These are phyloP conservation scores for Drosophila nigritarsus DNA, from an alignment of 2,888 invertebrate genomes.

Conservation along the genomic window DNA sequence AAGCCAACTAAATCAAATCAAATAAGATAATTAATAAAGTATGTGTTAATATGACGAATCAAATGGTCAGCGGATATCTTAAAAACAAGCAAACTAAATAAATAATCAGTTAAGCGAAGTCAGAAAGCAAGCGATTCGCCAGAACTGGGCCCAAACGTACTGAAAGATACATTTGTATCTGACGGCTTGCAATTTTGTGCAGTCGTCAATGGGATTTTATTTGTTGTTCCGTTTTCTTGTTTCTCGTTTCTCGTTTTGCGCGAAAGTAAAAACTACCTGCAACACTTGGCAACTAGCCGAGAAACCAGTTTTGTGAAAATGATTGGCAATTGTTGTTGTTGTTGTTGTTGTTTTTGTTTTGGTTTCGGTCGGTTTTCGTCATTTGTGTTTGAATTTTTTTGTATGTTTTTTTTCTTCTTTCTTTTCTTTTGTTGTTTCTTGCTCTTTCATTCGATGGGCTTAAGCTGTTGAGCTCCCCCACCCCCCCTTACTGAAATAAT, in stretches of 20 bases:
- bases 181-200: conserved; percentile 49
- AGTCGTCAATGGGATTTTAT: conserved; percentile 27
- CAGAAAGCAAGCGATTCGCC: conserved; percentile 31
- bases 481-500: conserved; percentile 10
- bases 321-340: conserved; percentile 63
- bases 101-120: conserved; percentile 59
- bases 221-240: conserved; percentile 43
- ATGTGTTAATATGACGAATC: conserved; percentile 57
- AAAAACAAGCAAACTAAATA: conserved; percentile 63
- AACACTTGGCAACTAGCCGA: conserved; percentile 53
- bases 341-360: conserved; percentile 60
- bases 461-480: neutral
- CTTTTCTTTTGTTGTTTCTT: conserved; percentile 12
- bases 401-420: neutral
- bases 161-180: conserved; percentile 68
- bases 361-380: conserved; percentile 46
- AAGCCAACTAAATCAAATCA: conserved; percentile 42
- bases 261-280: conserved; percentile 81
- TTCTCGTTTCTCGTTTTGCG: conserved; percentile 57
- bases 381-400: conserved; percentile 14
- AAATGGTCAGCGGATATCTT: conserved; percentile 67
- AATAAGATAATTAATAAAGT: conserved; percentile 47
- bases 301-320: conserved; percentile 78
- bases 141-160: conserved; percentile 47
- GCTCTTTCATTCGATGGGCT: conserved; percentile 13